Evolutionary conservation across 2,113 vertebrate genomes (phyloP), one percentile per base, ranked within the genome.

Genomic region (Podarcis raffonei): DNA sequence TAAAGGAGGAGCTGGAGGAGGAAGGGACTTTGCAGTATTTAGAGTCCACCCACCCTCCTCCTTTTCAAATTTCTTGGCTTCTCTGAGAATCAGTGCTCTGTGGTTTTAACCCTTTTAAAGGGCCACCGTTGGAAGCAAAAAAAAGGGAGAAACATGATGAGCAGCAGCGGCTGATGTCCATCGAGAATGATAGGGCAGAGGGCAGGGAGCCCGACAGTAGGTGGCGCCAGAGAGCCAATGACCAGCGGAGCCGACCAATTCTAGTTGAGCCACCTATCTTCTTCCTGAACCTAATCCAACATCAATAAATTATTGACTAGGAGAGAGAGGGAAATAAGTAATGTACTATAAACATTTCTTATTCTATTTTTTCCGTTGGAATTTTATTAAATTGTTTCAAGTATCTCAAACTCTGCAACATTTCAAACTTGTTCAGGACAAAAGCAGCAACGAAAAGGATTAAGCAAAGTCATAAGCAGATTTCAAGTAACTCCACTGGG

Each of bases 101-200:
- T 87, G 86, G 77, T n/a, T 71, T 87, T 81, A 81, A 87, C 86
- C 32, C 86, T 81, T 62, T 62, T 62, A 81, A 12, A 71, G 23
- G 57, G 7, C 65, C 42, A 57, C 0, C 16, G 0, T 57, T 20
- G 30, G 12, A n/a, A 53, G 35, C 15, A 6, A 23, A 25, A 39
- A 39, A 68, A 12, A 25, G 35, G 2, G 35, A 20, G 15, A 37
- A 75, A 75, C 6, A 1, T 6, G 16, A 13, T 11, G 27, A n/a
- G 18, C 32, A 35, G 30, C 69, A 72, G 9, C 66, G 27, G 30
- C 12, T 72, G 12, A 7, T 72, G 25, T 27, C 12, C 12, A n/a
- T 9, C 6, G 12, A 7, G 27, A 72, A 27, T 30, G 27, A 72
- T n/a, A 7, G 13, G 30, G 42, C 1, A 8, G 42, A 48, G 42